These are phyloP conservation scores for Natator depressus DNA, from an alignment of 2,113 vertebrate species.

Conservation along the genomic window DNA sequence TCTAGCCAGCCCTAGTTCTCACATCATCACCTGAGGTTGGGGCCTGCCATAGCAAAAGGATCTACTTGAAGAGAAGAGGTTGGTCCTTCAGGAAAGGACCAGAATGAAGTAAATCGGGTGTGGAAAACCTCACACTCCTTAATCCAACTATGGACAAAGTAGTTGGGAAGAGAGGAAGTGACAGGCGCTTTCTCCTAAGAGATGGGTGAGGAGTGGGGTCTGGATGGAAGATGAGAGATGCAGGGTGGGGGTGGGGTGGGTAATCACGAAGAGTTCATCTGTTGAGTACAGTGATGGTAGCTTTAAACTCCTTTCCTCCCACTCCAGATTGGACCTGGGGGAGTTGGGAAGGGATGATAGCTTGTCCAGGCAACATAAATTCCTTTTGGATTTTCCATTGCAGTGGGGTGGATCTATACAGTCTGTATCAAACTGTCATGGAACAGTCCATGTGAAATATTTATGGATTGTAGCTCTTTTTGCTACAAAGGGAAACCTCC, in stretches of 20 bases:
- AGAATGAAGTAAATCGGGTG: not conserved
- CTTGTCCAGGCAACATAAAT: not conserved
- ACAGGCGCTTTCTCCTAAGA: not conserved
- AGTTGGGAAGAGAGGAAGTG: not conserved
- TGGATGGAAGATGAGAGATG: not conserved
- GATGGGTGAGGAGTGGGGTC: not conserved
- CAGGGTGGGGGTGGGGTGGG: not conserved
- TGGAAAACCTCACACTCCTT: not conserved
- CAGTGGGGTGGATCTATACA: not conserved
- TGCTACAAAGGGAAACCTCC: not conserved
- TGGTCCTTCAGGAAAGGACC: not conserved
- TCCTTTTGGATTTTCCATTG: not conserved
- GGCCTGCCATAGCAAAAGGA: not conserved
- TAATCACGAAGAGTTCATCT: not conserved
- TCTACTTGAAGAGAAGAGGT: not conserved
- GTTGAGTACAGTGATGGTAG: not conserved
- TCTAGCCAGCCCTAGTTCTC: not conserved
- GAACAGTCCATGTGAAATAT: not conserved
- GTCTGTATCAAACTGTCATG: too few relatives aligned
- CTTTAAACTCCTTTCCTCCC: not conserved
- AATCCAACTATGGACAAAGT: not conserved
- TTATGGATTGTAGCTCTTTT: not conserved
- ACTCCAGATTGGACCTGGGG: not conserved
- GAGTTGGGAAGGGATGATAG: not conserved
- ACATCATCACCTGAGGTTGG: not conserved